Conservation (phyloP, 2,797 vertebrate genomes). For the Falco berigora region DNA sequence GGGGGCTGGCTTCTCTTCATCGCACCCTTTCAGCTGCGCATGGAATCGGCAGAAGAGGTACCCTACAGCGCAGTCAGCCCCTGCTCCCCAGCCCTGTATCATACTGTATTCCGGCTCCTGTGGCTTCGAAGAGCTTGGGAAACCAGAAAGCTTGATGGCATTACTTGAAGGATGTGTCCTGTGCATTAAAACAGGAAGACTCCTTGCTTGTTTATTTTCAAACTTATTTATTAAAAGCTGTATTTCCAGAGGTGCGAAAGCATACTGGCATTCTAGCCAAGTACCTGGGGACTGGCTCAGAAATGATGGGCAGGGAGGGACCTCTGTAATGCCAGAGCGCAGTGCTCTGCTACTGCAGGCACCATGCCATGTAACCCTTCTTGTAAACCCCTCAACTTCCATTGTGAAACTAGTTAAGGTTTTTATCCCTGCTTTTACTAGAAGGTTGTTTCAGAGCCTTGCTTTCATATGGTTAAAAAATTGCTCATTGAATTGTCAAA, state of each 20-base stretch:
- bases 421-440: neutral
- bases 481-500: neutral
- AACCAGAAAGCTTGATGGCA: neutral
- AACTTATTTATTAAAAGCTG: neutral
- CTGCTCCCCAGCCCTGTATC: neutral
- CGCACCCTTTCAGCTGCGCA: neutral
- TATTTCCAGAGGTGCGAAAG: neutral
- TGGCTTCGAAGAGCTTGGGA: neutral
- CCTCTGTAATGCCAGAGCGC: neutral
- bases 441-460: neutral
- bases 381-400: neutral
- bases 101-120: neutral
- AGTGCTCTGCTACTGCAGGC: neutral
- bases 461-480: neutral
- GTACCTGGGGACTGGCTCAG: neutral
- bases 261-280: neutral
- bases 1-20: neutral
- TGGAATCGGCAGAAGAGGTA: neutral
- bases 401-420: neutral
- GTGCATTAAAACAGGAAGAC: neutral
- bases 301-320: neutral
- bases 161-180: neutral
- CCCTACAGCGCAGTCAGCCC: neutral
- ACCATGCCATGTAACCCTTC: neutral
- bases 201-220: neutral